These are phyloP conservation scores for Scytalopus superciliaris DNA, from an alignment of 2,113 vertebrate genomes.

Conservation along the genomic window DNA sequence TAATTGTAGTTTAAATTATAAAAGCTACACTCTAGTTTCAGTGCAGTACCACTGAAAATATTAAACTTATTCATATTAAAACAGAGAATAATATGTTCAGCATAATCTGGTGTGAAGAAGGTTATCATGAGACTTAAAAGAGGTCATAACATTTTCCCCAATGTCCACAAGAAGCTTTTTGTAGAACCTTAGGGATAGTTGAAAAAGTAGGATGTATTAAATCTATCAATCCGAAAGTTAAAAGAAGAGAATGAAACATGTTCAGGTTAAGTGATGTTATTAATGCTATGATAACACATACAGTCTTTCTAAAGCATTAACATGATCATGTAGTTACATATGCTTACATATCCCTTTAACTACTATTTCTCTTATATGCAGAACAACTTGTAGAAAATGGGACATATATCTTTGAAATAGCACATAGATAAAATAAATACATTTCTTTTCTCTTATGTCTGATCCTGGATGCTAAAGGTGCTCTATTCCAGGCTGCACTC, in stretches of 20 bases:
- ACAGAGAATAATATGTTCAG: slow-evolving; percentile 57
- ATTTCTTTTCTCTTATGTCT: neutral
- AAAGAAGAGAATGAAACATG: slow-evolving; percentile 30
- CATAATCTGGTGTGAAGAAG: slow-evolving; percentile 57
- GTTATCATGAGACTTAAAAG: slow-evolving; percentile 48
- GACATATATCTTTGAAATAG: neutral
- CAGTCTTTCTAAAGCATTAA: neutral
- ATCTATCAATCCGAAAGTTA: slow-evolving; percentile 33
- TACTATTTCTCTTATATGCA: neutral
- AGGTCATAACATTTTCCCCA: slow-evolving; percentile 27
- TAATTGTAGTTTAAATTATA: slow-evolving; percentile 52
- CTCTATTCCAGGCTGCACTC: neutral
- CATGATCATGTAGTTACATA: neutral
- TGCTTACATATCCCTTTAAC: neutral
- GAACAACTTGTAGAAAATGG: neutral
- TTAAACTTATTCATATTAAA: slow-evolving; percentile 55
- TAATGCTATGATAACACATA: neutral
- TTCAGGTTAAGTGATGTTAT: slow-evolving; percentile 34
- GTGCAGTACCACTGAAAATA: slow-evolving; percentile 14
- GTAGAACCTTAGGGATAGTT: slow-evolving; percentile 18
- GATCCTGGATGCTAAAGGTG: neutral
- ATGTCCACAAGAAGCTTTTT: slow-evolving; percentile 2
- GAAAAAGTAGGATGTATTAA: slow-evolving; percentile 43
- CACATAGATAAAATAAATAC: neutral
- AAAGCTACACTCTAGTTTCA: slow-evolving; percentile 18